phyloP scores from a whole-genome alignment of 2,888 invertebrate genomes.

The Synergus itoensis region DNA sequence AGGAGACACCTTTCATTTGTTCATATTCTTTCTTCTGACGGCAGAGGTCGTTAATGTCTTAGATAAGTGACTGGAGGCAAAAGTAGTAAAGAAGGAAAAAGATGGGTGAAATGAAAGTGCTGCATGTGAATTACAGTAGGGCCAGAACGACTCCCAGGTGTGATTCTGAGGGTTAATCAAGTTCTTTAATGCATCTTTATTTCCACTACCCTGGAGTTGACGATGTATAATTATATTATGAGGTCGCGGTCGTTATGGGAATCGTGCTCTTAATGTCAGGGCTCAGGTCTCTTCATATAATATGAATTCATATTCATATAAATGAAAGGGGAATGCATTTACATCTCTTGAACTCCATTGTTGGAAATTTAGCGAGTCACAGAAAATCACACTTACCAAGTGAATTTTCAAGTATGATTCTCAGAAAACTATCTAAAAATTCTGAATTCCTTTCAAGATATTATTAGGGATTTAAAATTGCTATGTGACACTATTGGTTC shows the following conservation, averaged over 20 bases:
- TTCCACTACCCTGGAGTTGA: neutral
- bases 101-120: neutral
- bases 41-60: constrained; percentile 11
- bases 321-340: neutral
- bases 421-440: no score
- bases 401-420: neutral
- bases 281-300: neutral
- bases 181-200: constrained; percentile 24
- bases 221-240: constrained; percentile 23
- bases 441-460: no score
- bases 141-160: neutral
- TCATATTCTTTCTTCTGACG: neutral
- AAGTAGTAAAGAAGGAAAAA: constrained; percentile 22
- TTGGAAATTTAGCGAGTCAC: neutral
- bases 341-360: neutral
- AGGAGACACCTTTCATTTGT: neutral
- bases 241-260: constrained; percentile 15
- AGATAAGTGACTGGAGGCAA: neutral
- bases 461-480: no score
- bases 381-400: neutral
- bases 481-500: no score
- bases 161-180: constrained; percentile 8
- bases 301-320: constrained; percentile 23
- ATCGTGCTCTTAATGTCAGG: constrained; percentile 13
- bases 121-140: neutral